Percentiles rank a stretch among this genome's conserved stretches.
Evolutionary conservation across 2,797 vertebrate species (phyloP).

Genomic region (Loriculus beryllinus): DNA sequence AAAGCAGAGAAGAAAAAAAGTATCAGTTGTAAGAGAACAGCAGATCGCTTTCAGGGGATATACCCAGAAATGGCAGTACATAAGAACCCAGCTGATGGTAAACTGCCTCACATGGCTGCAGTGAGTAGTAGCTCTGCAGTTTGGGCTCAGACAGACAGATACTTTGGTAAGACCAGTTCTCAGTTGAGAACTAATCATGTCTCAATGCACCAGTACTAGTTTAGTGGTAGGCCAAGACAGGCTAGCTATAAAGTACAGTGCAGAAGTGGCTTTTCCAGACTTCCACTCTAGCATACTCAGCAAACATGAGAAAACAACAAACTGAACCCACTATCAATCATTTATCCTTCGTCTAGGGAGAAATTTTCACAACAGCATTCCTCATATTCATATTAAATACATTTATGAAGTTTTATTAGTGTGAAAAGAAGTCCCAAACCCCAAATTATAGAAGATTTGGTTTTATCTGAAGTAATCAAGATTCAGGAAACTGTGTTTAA

Average conservation of each 20-base stretch:
- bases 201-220: rapidly evolving
- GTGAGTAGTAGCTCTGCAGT: not conserved
- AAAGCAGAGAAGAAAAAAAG: not conserved
- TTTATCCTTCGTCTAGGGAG: not conserved
- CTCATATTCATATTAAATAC: not conserved
- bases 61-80: not conserved
- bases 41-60: not conserved
- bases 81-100: not conserved
- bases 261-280: not conserved
- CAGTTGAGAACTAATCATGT: not conserved
- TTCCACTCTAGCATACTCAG: not conserved
- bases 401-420: not conserved
- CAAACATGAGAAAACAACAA: not conserved
- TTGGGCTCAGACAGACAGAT: not conserved
- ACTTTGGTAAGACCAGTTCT: not conserved
- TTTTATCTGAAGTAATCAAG: not conserved
- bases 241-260: not conserved
- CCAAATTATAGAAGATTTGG: not conserved
- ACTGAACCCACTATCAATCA: not conserved
- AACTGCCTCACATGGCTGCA: not conserved
- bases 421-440: not conserved
- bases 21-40: not conserved
- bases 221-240: not conserved
- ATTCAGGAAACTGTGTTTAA: not conserved
- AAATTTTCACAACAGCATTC: not conserved